Base-by-base conservation (phyloP, 2,113 vertebrate genomes). In the Gila orcuttii region DNA sequence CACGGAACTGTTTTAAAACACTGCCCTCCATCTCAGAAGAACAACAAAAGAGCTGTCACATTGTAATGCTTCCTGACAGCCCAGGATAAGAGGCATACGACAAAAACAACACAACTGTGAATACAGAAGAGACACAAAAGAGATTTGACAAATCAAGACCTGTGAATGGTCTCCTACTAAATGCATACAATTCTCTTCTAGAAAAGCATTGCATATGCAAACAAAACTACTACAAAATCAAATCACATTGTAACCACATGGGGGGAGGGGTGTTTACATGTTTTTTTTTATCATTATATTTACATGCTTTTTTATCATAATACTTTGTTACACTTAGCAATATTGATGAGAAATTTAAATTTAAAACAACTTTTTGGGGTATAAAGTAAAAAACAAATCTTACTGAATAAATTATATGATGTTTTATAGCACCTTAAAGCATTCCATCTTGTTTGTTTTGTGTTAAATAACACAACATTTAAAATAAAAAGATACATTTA, bases 61-160 rank as follows among this genome's bases (percentile, higher is more conserved):
- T 86, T 84, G 69, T 89, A 89, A 93, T 89, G 82, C 91, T 92
- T 93, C 93, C 92, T 94, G 94, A 93, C 89, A 91, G 88, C 73
- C 89, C 42, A 86, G 88, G 87, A 90, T 80, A 84, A 57, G 79
- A 69, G n/a, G 17, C 59, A 80, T 80, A 60, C 42, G 86, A 89
- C 85, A 86, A 74, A 86, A 90, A 91, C 86, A 84, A 90, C 81
- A 86, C 81, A 59, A 82, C 81, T 66, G 79, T 86, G 88, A 89
- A 91, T 89, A 90, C 91, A 90, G 79, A 89, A 82, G 62, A 85
- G 87, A 60, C 59, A 76, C 76, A 86, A 84, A 79, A 80, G 77
- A 81, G 57, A 47, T 50, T 15, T 28, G n/a, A 81, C 60, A 28
- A 81, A 81, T 81, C 60, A 79, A 62, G 57, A 79, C 21, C 55